Conservation (phyloP, 2,888 invertebrate genomes). For the Eilema depressum region DNA sequence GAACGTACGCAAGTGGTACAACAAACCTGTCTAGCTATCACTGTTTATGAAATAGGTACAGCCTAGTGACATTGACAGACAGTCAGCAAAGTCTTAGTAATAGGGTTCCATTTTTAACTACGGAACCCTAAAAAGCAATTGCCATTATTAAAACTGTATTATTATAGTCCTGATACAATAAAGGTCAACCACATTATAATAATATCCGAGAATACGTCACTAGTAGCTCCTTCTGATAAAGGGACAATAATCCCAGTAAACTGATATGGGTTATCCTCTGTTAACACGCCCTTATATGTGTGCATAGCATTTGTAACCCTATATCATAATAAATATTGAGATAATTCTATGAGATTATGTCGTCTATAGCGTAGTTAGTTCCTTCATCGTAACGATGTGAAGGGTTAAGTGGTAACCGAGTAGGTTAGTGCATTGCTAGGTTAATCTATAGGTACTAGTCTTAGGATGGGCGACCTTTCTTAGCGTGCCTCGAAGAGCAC, state of each 20-base stretch:
- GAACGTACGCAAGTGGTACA: too few species aligned
- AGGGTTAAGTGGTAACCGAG: too few species aligned
- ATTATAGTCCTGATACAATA: background rate
- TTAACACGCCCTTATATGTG: slow-evolving; percentile 38
- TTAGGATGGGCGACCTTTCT: too few species aligned
- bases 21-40: too few species aligned
- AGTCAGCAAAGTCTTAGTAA: too few species aligned
- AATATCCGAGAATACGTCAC: slow-evolving; percentile 24
- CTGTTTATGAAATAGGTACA: too few species aligned
- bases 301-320: slow-evolving; percentile 12
- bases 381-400: background rate
- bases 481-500: too few species aligned
- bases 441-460: too few species aligned
- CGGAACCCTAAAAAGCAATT: background rate
- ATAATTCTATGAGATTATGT: slow-evolving; percentile 7
- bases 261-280: slow-evolving; percentile 36
- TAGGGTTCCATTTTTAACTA: too few species aligned
- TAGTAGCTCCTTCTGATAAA: background rate
- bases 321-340: slow-evolving; percentile 17
- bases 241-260: slow-evolving; percentile 14
- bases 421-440: too few species aligned
- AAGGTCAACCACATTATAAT: background rate
- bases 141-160: too few species aligned
- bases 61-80: too few species aligned
- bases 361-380: background rate